Conservation (phyloP, 2,888 invertebrate genomes). For the Philereme transversata region DNA sequence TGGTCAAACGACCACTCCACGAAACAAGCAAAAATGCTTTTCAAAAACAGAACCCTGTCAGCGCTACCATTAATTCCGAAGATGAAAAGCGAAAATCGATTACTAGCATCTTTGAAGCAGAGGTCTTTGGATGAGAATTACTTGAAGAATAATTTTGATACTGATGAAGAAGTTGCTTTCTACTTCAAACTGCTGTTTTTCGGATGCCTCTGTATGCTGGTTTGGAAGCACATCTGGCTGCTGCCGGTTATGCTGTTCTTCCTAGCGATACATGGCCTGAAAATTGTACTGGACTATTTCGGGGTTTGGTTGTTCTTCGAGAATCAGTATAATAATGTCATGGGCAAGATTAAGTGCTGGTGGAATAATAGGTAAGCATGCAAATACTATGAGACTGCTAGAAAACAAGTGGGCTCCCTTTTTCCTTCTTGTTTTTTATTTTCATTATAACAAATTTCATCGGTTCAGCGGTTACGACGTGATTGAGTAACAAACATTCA, state of each 20-base stretch:
- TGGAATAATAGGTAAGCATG: conserved; percentile 81
- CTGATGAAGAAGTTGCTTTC: conserved; percentile 85
- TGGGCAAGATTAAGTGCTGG: conserved; percentile 81
- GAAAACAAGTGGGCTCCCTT: too few species aligned
- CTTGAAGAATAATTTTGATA: conserved; percentile 69
- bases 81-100: conserved; percentile 64
- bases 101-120: conserved; percentile 71
- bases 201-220: conserved; percentile 91
- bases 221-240: conserved; percentile 95
- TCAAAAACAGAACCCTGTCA: conserved; percentile 76
- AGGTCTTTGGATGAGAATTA: conserved; percentile 74
- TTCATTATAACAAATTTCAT: too few species aligned
- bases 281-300: conserved; percentile 78
- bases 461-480: too few species aligned
- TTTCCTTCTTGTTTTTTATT: too few species aligned
- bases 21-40: conserved; percentile 72
- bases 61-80: conserved; percentile 69
- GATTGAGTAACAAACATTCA: too few species aligned
- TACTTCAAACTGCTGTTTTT: conserved; percentile 92
- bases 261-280: conserved; percentile 87
- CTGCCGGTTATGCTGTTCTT: conserved; percentile 91
- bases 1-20: conserved; percentile 65
- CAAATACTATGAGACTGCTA: not conserved
- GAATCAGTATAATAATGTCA: conserved; percentile 69
- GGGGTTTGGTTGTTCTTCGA: conserved; percentile 78